Evolutionary conservation across 1,140 invertebrate species (phyloP).

Genomic region (Colletes latitarsis): DNA sequence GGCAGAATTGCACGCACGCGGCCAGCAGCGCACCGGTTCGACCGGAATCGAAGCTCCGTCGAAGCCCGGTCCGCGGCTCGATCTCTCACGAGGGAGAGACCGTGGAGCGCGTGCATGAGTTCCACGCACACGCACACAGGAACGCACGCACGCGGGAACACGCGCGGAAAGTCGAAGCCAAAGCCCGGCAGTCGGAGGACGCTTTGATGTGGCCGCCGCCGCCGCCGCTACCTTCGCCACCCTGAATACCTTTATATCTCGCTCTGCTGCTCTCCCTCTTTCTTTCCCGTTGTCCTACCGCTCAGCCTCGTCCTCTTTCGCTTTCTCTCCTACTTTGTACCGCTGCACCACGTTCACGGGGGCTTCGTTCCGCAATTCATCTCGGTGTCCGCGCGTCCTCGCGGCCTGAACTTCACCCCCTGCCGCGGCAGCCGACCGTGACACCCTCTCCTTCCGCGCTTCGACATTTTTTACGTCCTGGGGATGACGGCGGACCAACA

Average conservation of each 20-base stretch:
- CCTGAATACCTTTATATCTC: conserved; percentile 72
- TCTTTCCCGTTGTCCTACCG: conserved; percentile 24
- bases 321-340: conserved; percentile 11
- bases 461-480: conserved; percentile 14
- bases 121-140: conserved; percentile 37
- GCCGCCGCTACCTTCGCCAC: conserved; percentile 68
- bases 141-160: conserved; percentile 38
- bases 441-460: conserved; percentile 27
- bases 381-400: conserved; percentile 21
- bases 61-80: conserved; percentile 43
- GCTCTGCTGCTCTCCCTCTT: conserved; percentile 48
- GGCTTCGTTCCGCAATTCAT: conserved; percentile 51
- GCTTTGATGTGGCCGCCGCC: conserved; percentile 76
- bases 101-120: conserved; percentile 28
- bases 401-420: conserved; percentile 36
- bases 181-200: conserved; percentile 71
- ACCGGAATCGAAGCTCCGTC: conserved; percentile 71
- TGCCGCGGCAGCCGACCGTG: conserved; percentile 29
- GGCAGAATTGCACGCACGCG: conserved; percentile 40
- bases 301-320: conserved; percentile 12
- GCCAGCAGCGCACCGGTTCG: conserved; percentile 67
- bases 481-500: not conserved
- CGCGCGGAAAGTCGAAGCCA: conserved; percentile 57
- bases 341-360: conserved; percentile 25
- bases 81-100: conserved; percentile 50